These are phyloP conservation scores for Cherax destructor DNA, from an alignment of 1,140 invertebrate species.

Conservation along the genomic window DNA sequence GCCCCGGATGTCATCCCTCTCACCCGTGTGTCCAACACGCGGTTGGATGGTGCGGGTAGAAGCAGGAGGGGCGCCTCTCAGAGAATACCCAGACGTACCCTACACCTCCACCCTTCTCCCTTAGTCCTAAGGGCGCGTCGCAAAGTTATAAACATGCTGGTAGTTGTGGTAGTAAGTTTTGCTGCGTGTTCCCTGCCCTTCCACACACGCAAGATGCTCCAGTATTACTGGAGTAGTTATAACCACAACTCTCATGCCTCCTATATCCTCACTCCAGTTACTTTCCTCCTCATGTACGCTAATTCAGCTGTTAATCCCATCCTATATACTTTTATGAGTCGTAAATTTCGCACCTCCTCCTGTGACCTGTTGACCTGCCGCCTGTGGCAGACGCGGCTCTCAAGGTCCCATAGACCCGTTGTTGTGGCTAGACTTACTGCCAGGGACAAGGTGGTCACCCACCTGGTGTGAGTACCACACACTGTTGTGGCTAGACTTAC, in stretches of 20 bases:
- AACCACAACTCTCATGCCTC: conserved; percentile 82
- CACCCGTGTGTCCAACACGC: conserved; percentile 6
- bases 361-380: conserved; percentile 63
- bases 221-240: conserved; percentile 77
- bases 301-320: conserved; percentile 91
- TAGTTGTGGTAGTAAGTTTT: conserved; percentile 76
- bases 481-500: background rate
- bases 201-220: conserved; percentile 75
- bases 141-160: conserved; percentile 76
- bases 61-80: conserved; percentile 1
- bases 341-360: conserved; percentile 76
- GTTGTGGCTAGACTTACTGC: conserved; percentile 51
- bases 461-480: conserved; percentile 13
- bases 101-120: conserved; percentile 63
- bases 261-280: conserved; percentile 86
- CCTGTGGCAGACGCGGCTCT: conserved; percentile 47
- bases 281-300: conserved; percentile 88
- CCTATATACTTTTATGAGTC: conserved; percentile 88
- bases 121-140: conserved; percentile 74
- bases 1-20: conserved; percentile 41
- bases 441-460: conserved; percentile 45
- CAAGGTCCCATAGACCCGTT: conserved; percentile 19
- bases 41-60: background rate
- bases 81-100: conserved; percentile 31
- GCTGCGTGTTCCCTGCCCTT: conserved; percentile 76